phyloP scores from a whole-genome alignment of 1,140 invertebrate species.

The Callitettix versicolor region DNA sequence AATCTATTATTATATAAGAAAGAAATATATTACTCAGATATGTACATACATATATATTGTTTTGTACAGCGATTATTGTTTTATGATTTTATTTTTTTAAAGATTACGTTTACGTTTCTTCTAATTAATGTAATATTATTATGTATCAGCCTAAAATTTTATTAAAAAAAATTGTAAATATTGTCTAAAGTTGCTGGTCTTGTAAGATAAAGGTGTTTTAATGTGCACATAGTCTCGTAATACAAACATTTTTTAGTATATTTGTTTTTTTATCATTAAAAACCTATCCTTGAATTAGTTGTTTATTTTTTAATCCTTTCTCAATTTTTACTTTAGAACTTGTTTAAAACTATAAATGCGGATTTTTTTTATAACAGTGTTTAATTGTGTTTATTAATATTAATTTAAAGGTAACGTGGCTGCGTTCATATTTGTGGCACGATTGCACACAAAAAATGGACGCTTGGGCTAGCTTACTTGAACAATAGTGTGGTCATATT shows the following conservation, averaged over 20 bases:
- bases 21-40: conserved; percentile 31
- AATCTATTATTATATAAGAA: conserved; percentile 17
- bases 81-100: conserved; percentile 23
- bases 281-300: no score
- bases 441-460: no score
- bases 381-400: no score
- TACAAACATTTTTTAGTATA: conserved; percentile 22
- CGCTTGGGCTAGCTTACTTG: no score
- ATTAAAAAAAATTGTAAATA: conserved; percentile 41
- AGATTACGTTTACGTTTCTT: conserved; percentile 11
- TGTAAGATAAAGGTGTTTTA: conserved; percentile 48
- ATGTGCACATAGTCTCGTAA: conserved; percentile 45
- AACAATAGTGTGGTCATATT: no score
- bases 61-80: conserved; percentile 28
- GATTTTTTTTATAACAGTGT: no score
- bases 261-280: background rate
- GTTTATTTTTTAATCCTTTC: no score
- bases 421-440: no score
- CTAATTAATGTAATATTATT: conserved; percentile 15
- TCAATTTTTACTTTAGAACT: no score
- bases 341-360: no score
- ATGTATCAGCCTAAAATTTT: conserved; percentile 30
- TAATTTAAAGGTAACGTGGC: no score
- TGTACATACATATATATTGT: conserved; percentile 24
- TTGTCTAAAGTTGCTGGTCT: conserved; percentile 43